Evolutionary conservation across 1,140 invertebrate genomes (phyloP).

Genomic region (Pissodes strobi): DNA sequence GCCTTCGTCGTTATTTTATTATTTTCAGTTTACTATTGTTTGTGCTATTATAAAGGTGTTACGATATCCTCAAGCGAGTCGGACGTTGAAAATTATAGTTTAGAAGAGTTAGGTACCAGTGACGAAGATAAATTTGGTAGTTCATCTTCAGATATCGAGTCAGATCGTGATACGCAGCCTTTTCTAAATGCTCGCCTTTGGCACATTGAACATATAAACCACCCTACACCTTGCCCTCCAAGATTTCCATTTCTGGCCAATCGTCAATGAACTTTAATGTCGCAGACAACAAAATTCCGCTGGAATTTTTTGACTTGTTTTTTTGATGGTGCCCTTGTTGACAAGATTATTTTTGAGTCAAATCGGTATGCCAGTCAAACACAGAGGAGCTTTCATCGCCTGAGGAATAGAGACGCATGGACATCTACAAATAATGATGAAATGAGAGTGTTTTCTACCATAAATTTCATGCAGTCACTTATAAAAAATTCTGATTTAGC

Average conservation of each 20-base stretch:
- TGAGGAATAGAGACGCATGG: neutral
- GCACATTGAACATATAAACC: neutral
- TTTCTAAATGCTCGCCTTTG: neutral
- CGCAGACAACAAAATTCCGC: neutral
- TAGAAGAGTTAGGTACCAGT: neutral
- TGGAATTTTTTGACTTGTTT: constrained; percentile 1
- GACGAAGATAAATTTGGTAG: neutral
- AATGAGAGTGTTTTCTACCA: neutral
- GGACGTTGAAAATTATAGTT: neutral
- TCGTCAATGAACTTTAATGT: neutral
- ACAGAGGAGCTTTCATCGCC: neutral
- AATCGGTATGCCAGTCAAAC: neutral
- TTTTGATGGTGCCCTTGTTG: constrained; percentile 1
- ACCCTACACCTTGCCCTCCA: too few species aligned
- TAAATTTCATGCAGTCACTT: constrained; percentile 6
- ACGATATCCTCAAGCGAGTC: neutral
- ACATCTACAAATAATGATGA: neutral
- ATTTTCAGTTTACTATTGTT: neutral
- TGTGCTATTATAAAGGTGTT: too few species aligned
- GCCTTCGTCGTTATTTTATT: neutral
- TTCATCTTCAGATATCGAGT: neutral
- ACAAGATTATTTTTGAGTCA: neutral
- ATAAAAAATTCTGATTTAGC: too few species aligned
- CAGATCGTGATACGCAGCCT: neutral
- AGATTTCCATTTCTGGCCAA: neutral